Evolutionary conservation across 2,113 vertebrate genomes (phyloP).

Genomic region (Triplophysa tibetana): DNA sequence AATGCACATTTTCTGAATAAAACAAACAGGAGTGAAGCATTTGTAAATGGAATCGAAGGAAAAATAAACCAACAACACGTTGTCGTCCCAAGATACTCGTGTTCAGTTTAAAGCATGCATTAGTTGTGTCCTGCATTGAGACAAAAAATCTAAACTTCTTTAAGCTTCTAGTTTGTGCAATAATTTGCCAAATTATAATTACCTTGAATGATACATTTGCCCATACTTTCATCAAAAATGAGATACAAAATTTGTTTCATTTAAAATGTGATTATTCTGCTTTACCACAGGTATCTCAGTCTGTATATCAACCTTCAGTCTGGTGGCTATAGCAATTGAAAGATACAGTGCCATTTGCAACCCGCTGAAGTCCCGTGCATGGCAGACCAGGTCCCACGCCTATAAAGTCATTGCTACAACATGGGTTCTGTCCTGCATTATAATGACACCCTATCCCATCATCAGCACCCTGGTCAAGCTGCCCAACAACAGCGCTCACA

Average conservation of each 20-base stretch:
- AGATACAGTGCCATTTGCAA: constrained; percentile 96
- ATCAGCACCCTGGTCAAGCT: constrained; percentile 75
- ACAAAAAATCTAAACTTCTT: not conserved
- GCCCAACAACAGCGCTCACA: constrained; percentile 65
- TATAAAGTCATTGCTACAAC: constrained; percentile 87
- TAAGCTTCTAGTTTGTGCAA: not conserved
- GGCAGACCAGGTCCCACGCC: constrained; percentile 95
- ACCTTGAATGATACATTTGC: not conserved
- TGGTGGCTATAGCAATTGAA: constrained; percentile 94
- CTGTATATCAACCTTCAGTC: constrained; percentile 92
- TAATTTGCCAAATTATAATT: not conserved
- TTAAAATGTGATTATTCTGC: not conserved
- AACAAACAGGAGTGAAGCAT: too few relatives aligned
- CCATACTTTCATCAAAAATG: not conserved
- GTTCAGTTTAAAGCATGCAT: too few relatives aligned
- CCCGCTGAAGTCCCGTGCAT: constrained; percentile 89
- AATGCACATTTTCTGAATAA: too few relatives aligned
- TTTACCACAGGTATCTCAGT: constrained; percentile 84
- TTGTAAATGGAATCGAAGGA: too few relatives aligned
- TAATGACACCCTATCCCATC: constrained; percentile 91
- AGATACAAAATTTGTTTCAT: not conserved
- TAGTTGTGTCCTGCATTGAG: not conserved
- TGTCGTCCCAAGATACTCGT: too few relatives aligned
- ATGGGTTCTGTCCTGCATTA: constrained; percentile 84
- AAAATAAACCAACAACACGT: too few relatives aligned